These are phyloP conservation scores for Mythimna loreyi DNA, from an alignment of 2,888 invertebrate genomes.

Conservation along the genomic window DNA sequence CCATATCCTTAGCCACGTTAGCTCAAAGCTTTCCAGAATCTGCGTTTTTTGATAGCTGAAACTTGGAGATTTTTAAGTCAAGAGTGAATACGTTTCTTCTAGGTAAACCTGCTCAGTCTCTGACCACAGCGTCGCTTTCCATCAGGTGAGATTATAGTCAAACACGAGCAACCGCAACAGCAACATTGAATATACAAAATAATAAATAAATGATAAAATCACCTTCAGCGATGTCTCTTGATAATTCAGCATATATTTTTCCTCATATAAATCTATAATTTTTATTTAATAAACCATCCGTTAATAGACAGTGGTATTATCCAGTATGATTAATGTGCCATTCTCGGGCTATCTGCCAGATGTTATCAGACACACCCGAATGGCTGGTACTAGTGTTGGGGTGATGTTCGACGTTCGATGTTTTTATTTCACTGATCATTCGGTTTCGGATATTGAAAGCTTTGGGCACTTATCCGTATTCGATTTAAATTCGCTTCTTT, in stretches of 20 bases:
- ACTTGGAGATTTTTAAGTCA: too few species aligned
- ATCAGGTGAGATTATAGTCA: too few species aligned
- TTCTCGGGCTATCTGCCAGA: conserved; percentile 71
- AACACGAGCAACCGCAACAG: too few species aligned
- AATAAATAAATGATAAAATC: neutral
- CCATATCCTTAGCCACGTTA: too few species aligned
- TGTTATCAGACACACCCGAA: conserved; percentile 70
- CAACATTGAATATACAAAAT: too few species aligned
- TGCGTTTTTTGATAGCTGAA: too few species aligned
- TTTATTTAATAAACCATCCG: conserved; percentile 39
- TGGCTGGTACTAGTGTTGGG: conserved; percentile 42
- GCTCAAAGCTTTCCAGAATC: too few species aligned
- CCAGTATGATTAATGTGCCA: conserved; percentile 71
- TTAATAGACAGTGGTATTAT: conserved; percentile 42
- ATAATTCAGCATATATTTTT: conserved; percentile 4
- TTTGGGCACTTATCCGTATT: neutral
- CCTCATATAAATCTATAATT: conserved; percentile 21
- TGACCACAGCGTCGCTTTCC: too few species aligned
- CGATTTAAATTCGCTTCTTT: too few species aligned
- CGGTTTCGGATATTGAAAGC: neutral
- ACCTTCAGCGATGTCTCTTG: neutral
- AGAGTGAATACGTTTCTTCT: too few species aligned
- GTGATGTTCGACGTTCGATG: neutral
- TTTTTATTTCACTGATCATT: conserved; percentile 6
- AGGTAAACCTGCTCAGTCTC: too few species aligned